A percentile compares a stretch with the other conserved stretches of the same genome.
Evolutionary conservation across 2,797 vertebrate species (phyloP).

Genomic region (Aeoliscus strigatus): DNA sequence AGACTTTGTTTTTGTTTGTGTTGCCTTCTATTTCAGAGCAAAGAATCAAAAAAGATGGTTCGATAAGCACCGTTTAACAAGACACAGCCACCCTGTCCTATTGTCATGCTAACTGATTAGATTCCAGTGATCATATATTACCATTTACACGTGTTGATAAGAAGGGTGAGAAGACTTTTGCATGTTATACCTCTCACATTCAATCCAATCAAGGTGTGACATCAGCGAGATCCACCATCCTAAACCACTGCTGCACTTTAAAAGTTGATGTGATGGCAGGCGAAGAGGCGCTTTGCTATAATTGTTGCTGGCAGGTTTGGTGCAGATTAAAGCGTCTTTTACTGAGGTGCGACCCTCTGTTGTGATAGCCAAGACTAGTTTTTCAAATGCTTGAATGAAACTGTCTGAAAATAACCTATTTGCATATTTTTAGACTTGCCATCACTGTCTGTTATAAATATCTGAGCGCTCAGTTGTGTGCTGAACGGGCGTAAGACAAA

Average conservation of each 20-base stretch:
- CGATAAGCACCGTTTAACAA: slow-evolving; percentile 23
- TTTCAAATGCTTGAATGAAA: slow-evolving; percentile 57
- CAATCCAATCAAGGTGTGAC: slow-evolving; percentile 23
- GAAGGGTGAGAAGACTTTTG: slow-evolving; percentile 23
- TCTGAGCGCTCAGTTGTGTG: slow-evolving; percentile 39
- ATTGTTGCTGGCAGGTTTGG: slow-evolving; percentile 42
- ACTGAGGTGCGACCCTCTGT: slow-evolving; percentile 37
- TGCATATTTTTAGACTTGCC: slow-evolving; percentile 63
- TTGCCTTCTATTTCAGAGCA: not conserved
- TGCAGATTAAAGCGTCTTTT: slow-evolving; percentile 36
- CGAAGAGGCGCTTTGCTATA: slow-evolving; percentile 13
- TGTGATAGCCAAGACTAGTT: slow-evolving; percentile 32
- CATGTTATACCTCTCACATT: slow-evolving; percentile 14
- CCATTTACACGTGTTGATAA: slow-evolving; percentile 31
- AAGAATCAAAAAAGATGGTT: slow-evolving; percentile 12
- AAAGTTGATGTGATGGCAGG: slow-evolving; percentile 34
- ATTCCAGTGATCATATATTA: slow-evolving; percentile 47
- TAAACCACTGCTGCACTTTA: slow-evolving; percentile 16
- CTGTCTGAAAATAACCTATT: slow-evolving; percentile 56
- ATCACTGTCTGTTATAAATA: slow-evolving; percentile 60
- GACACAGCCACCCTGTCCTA: slow-evolving; percentile 30
- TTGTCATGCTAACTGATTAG: slow-evolving; percentile 42
- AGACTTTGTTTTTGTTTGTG: slow-evolving; percentile 13
- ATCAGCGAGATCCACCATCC: slow-evolving; percentile 20
- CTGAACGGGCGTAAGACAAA: slow-evolving; percentile 32